Conservation (phyloP, 2,888 invertebrate genomes). For the Periphyllus acericola region DNA sequence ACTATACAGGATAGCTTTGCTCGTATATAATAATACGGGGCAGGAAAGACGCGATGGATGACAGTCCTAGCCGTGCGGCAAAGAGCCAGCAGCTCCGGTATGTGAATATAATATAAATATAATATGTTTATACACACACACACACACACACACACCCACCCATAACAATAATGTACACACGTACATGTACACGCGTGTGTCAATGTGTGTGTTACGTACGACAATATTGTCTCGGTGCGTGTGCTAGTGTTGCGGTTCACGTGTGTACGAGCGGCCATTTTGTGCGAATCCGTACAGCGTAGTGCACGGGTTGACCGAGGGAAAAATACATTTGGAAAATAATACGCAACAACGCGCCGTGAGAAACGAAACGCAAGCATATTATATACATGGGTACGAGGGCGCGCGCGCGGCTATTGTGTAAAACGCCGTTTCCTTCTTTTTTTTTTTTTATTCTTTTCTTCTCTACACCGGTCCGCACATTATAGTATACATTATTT, state of each 20-base stretch:
- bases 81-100: background rate
- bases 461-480: background rate
- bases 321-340: conserved; percentile 7
- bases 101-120: no score
- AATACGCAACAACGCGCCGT: background rate
- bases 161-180: no score
- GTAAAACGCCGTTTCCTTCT: background rate
- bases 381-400: no score
- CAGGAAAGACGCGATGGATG: background rate
- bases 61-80: background rate
- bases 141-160: no score
- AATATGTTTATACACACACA: no score
- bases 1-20: background rate
- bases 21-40: background rate
- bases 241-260: no score
- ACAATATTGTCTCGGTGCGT: background rate
- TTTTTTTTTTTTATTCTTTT: background rate
- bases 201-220: background rate
- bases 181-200: no score
- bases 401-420: background rate
- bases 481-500: background rate
- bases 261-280: background rate
- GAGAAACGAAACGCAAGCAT: background rate
- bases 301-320: background rate
- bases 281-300: conserved; percentile 12